Evolutionary conservation across 2,888 invertebrate species (phyloP).

Genomic region (Mythimna pallens): DNA sequence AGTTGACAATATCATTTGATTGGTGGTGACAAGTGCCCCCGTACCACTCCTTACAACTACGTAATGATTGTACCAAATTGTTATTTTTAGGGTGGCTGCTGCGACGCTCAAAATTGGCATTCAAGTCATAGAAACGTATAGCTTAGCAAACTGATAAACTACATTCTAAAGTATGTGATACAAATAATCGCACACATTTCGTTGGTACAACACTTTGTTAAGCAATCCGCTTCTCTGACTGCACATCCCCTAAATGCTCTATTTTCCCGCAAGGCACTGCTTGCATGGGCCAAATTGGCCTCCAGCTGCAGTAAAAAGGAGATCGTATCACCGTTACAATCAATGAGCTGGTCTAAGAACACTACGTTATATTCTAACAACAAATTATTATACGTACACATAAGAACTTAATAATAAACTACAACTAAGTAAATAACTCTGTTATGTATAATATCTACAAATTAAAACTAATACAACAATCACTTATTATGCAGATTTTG

Average conservation of each 20-base stretch:
- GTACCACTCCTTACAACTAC: neutral
- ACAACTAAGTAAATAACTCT: constrained; percentile 21
- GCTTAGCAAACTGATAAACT: neutral
- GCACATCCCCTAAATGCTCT: neutral
- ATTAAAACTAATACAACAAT: constrained; percentile 10
- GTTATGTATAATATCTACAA: constrained; percentile 23
- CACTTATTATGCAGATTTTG: constrained; percentile 22
- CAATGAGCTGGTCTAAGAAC: neutral
- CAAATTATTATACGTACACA: constrained; percentile 2
- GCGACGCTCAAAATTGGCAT: neutral
- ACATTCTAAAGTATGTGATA: neutral
- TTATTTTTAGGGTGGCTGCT: neutral
- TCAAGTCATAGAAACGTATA: neutral
- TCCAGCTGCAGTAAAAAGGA: neutral
- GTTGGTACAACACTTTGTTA: neutral
- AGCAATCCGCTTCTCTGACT: neutral
- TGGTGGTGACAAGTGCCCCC: no score
- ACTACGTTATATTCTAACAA: neutral
- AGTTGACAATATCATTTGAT: constrained; percentile 32
- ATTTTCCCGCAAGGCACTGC: neutral
- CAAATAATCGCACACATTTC: neutral
- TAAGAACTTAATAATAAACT: constrained; percentile 12
- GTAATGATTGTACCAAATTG: neutral
- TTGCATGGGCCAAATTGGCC: neutral
- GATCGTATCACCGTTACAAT: neutral